These are phyloP conservation scores for Pelvicachromis taeniatus DNA, from an alignment of 2,113 vertebrate species.

Conservation along the genomic window DNA sequence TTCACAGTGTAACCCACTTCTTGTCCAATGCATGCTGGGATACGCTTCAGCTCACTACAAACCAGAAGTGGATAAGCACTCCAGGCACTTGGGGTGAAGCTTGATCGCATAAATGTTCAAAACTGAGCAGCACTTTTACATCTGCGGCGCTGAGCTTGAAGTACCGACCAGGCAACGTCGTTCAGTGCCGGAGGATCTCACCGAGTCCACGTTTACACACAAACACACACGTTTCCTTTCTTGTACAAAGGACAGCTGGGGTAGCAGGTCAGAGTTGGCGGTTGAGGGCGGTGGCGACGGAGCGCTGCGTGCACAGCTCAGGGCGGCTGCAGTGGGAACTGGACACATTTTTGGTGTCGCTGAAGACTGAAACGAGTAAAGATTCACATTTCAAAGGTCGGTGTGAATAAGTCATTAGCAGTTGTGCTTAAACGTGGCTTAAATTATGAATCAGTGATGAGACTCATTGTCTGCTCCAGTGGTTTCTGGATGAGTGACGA, in stretches of 20 bases:
- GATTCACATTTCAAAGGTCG: background rate
- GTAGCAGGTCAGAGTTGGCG: background rate
- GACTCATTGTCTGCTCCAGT: background rate
- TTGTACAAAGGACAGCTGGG: background rate
- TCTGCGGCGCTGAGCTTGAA: background rate
- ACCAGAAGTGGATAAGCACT: background rate
- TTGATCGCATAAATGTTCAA: background rate
- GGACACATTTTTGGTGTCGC: background rate
- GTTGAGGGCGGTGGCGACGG: background rate
- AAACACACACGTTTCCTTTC: background rate
- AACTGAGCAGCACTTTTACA: background rate
- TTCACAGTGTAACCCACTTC: background rate
- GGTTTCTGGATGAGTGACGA: background rate
- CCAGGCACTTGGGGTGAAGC: background rate
- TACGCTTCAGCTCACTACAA: background rate
- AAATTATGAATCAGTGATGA: background rate
- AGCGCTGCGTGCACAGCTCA: background rate
- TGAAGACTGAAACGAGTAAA: background rate
- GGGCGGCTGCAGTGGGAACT: background rate
- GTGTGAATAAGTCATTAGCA: background rate
- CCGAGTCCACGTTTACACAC: background rate
- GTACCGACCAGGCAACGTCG: background rate
- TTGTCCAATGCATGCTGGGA: background rate
- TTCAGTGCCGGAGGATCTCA: background rate
- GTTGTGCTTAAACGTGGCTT: background rate